These are phyloP conservation scores for Emmelina monodactyla DNA, from an alignment of 2,888 invertebrate genomes.

Conservation along the genomic window DNA sequence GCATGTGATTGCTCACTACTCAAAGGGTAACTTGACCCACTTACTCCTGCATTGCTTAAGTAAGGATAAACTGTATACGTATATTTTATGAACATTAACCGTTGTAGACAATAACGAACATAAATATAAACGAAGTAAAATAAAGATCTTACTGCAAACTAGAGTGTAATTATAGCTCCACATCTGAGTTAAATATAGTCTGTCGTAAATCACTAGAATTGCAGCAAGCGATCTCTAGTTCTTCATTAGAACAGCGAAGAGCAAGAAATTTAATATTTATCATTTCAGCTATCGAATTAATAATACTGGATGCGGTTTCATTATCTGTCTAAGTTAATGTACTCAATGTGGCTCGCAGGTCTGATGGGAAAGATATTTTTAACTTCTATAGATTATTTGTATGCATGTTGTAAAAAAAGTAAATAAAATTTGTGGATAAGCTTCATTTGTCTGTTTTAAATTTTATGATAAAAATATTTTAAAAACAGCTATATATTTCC, in stretches of 20 bases:
- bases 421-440: too few species aligned
- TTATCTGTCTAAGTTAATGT: too few species aligned
- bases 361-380: too few species aligned
- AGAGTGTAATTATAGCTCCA: background rate
- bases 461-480: too few species aligned
- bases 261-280: constrained; percentile 16
- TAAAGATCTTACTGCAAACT: background rate
- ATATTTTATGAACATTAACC: too few species aligned
- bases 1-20: constrained; percentile 57
- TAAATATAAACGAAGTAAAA: background rate
- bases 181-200: background rate
- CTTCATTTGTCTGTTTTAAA: too few species aligned
- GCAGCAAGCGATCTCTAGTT: constrained; percentile 4
- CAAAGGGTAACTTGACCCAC: constrained; percentile 63
- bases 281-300: constrained; percentile 21
- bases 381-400: too few species aligned
- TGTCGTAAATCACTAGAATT: constrained; percentile 1
- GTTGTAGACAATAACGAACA: too few species aligned
- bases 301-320: constrained; percentile 20
- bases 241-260: constrained; percentile 16
- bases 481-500: too few species aligned
- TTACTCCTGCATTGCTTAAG: constrained; percentile 25
- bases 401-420: too few species aligned
- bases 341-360: too few species aligned
- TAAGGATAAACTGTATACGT: too few species aligned